Percentiles rank a stretch among this genome's conserved stretches.
phyloP scores from a whole-genome alignment of 2,797 vertebrate species.

The Margarornis squamiger region DNA sequence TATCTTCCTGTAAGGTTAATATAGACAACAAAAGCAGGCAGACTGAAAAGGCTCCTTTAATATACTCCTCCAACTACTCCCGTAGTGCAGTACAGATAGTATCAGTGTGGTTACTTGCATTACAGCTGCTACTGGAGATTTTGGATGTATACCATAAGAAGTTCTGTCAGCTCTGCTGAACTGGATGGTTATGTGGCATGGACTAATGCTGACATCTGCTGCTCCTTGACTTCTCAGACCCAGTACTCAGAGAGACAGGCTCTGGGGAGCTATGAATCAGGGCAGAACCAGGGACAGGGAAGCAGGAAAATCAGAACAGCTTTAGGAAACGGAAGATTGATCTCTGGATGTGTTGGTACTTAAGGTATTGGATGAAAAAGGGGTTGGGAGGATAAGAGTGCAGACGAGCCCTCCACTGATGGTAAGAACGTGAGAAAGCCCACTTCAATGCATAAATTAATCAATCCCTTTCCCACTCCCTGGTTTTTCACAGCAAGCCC shows the following conservation, averaged over 20 bases:
- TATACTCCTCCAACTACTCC: not conserved
- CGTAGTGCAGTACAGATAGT: not conserved
- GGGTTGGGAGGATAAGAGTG: not conserved
- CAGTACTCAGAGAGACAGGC: not conserved
- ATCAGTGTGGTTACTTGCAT: not conserved
- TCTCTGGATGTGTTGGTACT: not conserved
- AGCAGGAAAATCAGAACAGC: not conserved
- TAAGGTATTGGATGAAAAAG: not conserved
- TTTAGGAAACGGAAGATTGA: not conserved
- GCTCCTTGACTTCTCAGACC: not conserved
- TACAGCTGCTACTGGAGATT: not conserved
- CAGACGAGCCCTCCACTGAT: not conserved
- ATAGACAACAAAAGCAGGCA: not conserved
- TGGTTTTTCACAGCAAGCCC: not conserved
- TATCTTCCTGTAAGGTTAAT: not conserved
- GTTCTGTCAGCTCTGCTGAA: not conserved
- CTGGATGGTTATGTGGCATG: not conserved
- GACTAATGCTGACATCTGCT: not conserved
- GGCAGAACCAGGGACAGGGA: not conserved
- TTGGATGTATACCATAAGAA: not conserved
- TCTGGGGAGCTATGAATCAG: not conserved
- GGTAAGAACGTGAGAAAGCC: not conserved
- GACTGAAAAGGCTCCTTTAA: not conserved
- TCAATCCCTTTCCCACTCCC: not conserved
- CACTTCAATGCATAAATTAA: not conserved